phyloP scores from a whole-genome alignment of 2,113 vertebrate genomes.

The Salvelinus namaycush region DNA sequence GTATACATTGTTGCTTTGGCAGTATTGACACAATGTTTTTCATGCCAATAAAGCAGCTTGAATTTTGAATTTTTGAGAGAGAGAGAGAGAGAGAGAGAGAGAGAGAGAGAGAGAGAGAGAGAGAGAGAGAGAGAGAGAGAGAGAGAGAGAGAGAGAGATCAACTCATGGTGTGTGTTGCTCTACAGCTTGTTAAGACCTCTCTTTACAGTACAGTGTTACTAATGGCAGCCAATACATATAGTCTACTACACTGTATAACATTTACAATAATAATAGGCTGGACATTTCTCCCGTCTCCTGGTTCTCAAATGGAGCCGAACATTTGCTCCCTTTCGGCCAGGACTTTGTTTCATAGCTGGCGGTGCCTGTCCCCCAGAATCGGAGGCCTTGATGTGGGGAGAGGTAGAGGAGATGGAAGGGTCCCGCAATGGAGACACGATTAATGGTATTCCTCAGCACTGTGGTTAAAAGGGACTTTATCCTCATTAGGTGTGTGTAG shows the following conservation, averaged over 20 bases:
- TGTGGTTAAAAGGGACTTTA: conserved; percentile 30
- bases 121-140: neutral
- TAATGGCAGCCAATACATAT: neutral
- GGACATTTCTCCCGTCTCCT: conserved; percentile 36
- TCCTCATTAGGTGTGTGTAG: conserved; percentile 66
- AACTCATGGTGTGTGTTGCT: neutral
- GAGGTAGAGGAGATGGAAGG: conserved; percentile 29
- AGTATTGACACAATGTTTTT: no score
- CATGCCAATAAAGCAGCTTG: no score
- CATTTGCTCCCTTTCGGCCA: conserved; percentile 51
- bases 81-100: neutral
- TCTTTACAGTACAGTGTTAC: conserved; percentile 29
- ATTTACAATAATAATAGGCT: conserved; percentile 49
- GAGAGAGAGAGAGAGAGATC: no score
- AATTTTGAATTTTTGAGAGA: no score
- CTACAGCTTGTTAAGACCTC: conserved; percentile 43
- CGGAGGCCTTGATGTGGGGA: conserved; percentile 43
- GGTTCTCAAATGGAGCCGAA: conserved; percentile 48
- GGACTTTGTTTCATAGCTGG: conserved; percentile 37
- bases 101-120: conserved; percentile 7
- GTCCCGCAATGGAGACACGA: conserved; percentile 36
- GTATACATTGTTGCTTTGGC: no score
- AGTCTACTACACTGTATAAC: conserved; percentile 40
- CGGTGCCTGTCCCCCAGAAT: neutral
- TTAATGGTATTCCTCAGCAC: conserved; percentile 40